Evolutionary conservation across 2,888 invertebrate species (phyloP).

Genomic region (Mythimna loreyi): DNA sequence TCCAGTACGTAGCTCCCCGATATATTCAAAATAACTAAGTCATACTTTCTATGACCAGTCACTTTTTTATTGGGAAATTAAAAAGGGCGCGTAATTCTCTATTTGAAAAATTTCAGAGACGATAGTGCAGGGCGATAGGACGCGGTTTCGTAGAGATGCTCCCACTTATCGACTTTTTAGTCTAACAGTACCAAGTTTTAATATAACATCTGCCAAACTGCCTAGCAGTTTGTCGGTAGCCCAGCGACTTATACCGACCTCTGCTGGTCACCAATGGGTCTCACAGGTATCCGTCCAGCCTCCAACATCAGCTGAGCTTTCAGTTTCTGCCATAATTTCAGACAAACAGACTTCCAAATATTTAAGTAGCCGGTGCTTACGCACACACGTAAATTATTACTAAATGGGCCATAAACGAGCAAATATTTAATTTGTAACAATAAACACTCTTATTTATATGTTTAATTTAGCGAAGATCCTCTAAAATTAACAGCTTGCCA

Average conservation of each 20-base stretch:
- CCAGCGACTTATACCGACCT: too few species aligned
- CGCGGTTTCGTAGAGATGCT: too few species aligned
- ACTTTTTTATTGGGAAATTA: too few species aligned
- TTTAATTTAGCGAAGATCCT: slow-evolving; percentile 28
- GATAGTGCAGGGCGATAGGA: too few species aligned
- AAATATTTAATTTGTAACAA: slow-evolving; percentile 48
- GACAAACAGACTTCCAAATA: slow-evolving; percentile 35
- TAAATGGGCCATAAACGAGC: slow-evolving; percentile 32
- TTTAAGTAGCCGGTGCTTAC: slow-evolving; percentile 32
- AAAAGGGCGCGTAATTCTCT: too few species aligned
- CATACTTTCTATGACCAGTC: not conserved
- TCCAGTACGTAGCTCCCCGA: not conserved
- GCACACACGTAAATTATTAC: slow-evolving; percentile 41
- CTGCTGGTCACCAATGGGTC: not conserved
- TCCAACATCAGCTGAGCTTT: not conserved
- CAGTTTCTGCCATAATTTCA: not conserved
- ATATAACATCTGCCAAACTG: too few species aligned
- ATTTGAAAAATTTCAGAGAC: too few species aligned
- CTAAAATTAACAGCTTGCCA: slow-evolving; percentile 26
- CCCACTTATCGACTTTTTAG: too few species aligned
- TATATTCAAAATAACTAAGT: not conserved
- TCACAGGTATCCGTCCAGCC: not conserved
- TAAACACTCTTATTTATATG: slow-evolving; percentile 31
- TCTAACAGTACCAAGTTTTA: too few species aligned
- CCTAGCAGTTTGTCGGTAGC: too few species aligned